Base-by-base conservation (phyloP, 1,140 invertebrate species). In the Neuroterus valhalla region DNA sequence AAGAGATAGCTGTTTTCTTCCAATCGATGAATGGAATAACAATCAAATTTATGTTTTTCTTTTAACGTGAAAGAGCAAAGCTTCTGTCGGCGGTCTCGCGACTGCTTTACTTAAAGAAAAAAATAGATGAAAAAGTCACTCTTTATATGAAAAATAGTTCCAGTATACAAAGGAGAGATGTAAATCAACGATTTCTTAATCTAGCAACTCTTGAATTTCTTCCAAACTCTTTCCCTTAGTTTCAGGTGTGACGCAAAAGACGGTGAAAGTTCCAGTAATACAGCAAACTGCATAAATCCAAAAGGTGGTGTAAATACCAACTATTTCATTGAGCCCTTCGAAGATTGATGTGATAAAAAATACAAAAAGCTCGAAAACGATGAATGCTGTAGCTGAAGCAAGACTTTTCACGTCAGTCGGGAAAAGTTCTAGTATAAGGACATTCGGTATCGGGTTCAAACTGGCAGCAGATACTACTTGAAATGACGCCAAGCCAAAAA, bases 211-310 rank as follows among this genome's bases (percentile, higher is more conserved):
- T 26, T 62, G 55, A 62, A 62, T 62, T 62, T 62, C 55, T 12
- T 62, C 55, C n/a, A 62, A 31, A 62, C 26, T 62, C 23, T 62
- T 62, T 3, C 55, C 55, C n/a, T 62, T 62, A 5, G 55, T 62
- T n/a, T 62, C 55, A 4, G 55, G 55, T 26, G 26, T 31, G 14
- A 62, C 31, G 23, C 55, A 26, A 15, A 31, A 62, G 23, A 31
- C 12, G 15, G 23, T 31, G 12, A n/a, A 62, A 62, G 26, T 62
- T 6, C 55, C 55, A 12, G n/a, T 8, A 26, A 62, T 62, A 38
- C 55, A 62, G 21, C 12, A 14, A 26, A n/a, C 12, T 31, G 55
- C 55, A 23, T 31, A 62, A 8, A 31, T 62, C 55, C 55, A 62
- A 62, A 62, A 62, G 2, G 55, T 62, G 23, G 21, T 62, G 23